phyloP scores from a whole-genome alignment of 2,797 vertebrate species.

The Notolabrus celidotus region DNA sequence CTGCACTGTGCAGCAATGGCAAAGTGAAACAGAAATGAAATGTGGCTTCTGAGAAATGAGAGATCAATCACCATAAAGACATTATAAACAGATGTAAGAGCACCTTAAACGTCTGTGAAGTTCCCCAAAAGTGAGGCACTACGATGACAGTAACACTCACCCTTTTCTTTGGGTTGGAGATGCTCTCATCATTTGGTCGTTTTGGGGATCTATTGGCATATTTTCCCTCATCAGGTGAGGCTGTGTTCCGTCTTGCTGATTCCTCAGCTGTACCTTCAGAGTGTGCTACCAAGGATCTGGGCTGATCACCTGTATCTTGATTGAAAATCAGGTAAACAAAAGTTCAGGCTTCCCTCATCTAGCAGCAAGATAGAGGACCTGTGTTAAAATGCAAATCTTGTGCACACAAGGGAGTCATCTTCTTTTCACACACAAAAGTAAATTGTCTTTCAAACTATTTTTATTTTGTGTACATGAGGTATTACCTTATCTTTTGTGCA shows the following conservation, averaged over 20 bases:
- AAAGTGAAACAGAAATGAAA: too few species aligned
- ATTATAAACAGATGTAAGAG: too few species aligned
- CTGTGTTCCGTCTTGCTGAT: background rate
- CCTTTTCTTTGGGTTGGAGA: constrained; percentile 61
- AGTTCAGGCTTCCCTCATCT: background rate
- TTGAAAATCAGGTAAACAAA: background rate
- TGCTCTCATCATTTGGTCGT: constrained; percentile 65
- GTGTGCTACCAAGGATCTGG: constrained; percentile 43
- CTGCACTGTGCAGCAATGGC: too few species aligned
- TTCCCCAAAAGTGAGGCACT: background rate
- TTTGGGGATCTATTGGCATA: constrained; percentile 56
- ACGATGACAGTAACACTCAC: constrained; percentile 35
- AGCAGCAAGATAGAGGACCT: background rate
- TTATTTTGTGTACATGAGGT: too few species aligned
- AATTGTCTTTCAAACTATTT: too few species aligned
- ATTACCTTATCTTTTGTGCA: too few species aligned
- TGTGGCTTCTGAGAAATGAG: too few species aligned
- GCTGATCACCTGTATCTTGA: constrained; percentile 37
- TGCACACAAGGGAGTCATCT: too few species aligned
- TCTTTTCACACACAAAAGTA: too few species aligned
- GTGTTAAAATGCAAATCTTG: too few species aligned
- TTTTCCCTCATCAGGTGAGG: background rate
- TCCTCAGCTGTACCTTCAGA: constrained; percentile 30
- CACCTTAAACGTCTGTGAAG: background rate
- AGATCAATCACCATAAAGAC: too few species aligned